Percentiles rank a stretch among this genome's conserved stretches.
Evolutionary conservation across 2,113 vertebrate genomes (phyloP).

Genomic region (Cephalopterus ornatus): DNA sequence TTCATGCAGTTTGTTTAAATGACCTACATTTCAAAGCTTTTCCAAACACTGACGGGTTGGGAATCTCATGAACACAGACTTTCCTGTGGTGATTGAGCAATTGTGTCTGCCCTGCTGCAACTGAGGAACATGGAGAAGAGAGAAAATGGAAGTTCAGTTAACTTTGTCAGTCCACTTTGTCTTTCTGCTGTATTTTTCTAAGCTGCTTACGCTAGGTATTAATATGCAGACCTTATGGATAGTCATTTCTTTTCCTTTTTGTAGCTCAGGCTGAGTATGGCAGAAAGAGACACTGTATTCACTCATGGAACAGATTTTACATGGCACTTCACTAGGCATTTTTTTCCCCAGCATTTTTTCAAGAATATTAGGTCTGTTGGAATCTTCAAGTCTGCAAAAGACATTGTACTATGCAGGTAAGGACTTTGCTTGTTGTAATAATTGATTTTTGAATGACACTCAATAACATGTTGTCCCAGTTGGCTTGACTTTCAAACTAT

Average conservation of each 20-base stretch:
- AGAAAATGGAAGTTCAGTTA: not conserved
- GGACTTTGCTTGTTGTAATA: not conserved
- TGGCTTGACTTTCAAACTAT: not conserved
- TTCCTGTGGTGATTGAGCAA: rapidly evolving
- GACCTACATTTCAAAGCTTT: not conserved
- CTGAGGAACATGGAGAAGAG: rapidly evolving
- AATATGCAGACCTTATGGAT: not conserved
- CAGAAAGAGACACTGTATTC: not conserved
- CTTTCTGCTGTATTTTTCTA: not conserved
- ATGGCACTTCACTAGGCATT: not conserved
- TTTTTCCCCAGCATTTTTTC: not conserved
- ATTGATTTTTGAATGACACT: not conserved
- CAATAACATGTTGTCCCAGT: not conserved
- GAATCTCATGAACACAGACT: not conserved
- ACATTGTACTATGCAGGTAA: not conserved
- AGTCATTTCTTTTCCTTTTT: not conserved
- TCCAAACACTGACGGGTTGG: not conserved
- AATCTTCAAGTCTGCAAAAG: not conserved
- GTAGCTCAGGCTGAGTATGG: not conserved
- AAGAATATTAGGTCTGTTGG: not conserved
- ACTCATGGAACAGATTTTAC: not conserved
- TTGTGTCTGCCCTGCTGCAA: not conserved
- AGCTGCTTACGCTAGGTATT: not conserved
- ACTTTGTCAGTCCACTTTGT: not conserved
- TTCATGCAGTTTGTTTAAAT: not conserved